phyloP scores from a whole-genome alignment of 2,888 invertebrate species.

The Habroteleia sp. region DNA sequence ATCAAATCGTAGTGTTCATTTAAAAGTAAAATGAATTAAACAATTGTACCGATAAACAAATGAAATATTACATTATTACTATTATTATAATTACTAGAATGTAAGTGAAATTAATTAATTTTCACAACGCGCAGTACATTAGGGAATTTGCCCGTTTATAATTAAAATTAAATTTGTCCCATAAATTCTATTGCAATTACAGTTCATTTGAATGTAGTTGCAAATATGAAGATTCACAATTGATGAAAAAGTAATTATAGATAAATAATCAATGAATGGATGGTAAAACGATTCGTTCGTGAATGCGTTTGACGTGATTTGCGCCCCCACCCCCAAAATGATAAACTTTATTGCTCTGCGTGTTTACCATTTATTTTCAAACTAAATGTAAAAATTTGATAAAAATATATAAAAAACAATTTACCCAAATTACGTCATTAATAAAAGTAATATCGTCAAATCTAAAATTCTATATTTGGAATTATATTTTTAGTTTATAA shows the following conservation, averaged over 20 bases:
- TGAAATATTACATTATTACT: slow-evolving; percentile 12
- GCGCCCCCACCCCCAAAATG: no score
- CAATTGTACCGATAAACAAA: slow-evolving; percentile 2
- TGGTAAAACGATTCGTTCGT: background rate
- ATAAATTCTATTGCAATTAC: slow-evolving; percentile 5
- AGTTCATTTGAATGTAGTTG: background rate
- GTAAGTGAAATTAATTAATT: slow-evolving; percentile 17
- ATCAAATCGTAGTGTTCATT: background rate
- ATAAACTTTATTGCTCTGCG: no score
- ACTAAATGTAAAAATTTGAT: no score
- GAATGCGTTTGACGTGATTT: no score
- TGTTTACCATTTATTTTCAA: no score
- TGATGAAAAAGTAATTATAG: slow-evolving; percentile 5
- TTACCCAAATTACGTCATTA: no score
- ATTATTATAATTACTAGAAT: slow-evolving; percentile 22
- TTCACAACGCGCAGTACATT: background rate
- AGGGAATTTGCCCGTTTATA: slow-evolving; percentile 13
- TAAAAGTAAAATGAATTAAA: slow-evolving; percentile 8
- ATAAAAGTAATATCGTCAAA: no score
- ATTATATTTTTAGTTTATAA: no score
- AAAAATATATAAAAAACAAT: no score
- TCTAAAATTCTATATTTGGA: no score
- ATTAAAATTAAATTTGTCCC: slow-evolving; percentile 22
- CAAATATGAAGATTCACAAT: slow-evolving; percentile 12
- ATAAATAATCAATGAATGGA: slow-evolving; percentile 3